phyloP scores from a whole-genome alignment of 2,888 invertebrate genomes.

The Chloromyia formosa region DNA sequence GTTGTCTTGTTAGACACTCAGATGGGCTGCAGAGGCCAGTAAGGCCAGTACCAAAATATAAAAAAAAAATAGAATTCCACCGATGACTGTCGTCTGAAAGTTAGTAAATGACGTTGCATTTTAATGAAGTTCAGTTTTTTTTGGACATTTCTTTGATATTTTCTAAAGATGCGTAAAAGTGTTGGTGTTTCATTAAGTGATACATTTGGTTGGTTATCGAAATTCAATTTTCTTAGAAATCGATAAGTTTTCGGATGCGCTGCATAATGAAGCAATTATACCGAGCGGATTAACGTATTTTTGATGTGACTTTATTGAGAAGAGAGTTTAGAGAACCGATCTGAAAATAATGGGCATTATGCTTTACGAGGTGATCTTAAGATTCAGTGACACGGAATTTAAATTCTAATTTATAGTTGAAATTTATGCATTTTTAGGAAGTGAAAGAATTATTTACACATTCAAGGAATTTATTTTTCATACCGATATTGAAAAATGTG shows the following conservation, averaged over 20 bases:
- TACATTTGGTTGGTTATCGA: slow-evolving; percentile 10
- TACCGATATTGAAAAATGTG: too few species aligned
- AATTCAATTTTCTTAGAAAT: slow-evolving; percentile 31
- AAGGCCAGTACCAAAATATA: too few species aligned
- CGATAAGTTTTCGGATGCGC: slow-evolving; percentile 5
- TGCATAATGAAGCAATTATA: slow-evolving; percentile 2
- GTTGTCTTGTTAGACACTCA: neutral
- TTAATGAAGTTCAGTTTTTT: slow-evolving; percentile 27
- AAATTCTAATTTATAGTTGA: too few species aligned
- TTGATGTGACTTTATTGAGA: too few species aligned
- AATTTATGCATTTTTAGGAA: too few species aligned
- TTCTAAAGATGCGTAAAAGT: slow-evolving; percentile 8
- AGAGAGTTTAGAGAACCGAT: too few species aligned
- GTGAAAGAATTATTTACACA: too few species aligned
- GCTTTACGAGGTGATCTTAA: too few species aligned
- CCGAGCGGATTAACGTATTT: neutral
- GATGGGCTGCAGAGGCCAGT: neutral
- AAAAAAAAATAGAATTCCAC: slow-evolving; percentile 1
- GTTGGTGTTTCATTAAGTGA: slow-evolving; percentile 27
- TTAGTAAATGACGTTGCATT: slow-evolving; percentile 32
- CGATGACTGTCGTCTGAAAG: slow-evolving; percentile 17
- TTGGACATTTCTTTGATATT: neutral
- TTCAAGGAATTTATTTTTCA: too few species aligned
- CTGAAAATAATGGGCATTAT: too few species aligned
- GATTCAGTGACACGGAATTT: too few species aligned